phyloP scores from a whole-genome alignment of 2,888 invertebrate genomes.

The Cheilosia pagana region DNA sequence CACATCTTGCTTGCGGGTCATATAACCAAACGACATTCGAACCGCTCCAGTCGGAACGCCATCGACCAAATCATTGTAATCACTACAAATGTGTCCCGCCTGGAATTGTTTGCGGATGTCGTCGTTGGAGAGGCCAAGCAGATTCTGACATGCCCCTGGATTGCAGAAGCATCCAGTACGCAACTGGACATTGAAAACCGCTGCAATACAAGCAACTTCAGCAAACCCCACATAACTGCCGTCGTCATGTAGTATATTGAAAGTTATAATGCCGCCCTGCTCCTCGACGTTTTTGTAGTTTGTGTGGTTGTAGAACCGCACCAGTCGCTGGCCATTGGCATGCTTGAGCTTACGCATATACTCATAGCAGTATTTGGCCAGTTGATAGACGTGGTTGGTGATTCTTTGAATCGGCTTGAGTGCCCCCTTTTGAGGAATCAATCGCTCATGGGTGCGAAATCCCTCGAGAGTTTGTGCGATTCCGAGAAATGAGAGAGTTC shows the following conservation, averaged over 20 bases:
- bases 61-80: conserved; percentile 92
- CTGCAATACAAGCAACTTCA: conserved; percentile 95
- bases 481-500: conserved; percentile 94
- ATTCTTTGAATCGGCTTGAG: conserved; percentile 85
- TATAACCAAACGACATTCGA: conserved; percentile 96
- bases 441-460: conserved; percentile 88
- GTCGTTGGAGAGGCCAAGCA: conserved; percentile 87
- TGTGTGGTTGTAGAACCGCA: conserved; percentile 89
- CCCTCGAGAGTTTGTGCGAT: conserved; percentile 93
- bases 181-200: conserved; percentile 92
- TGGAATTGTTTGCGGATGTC: conserved; percentile 91
- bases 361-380: conserved; percentile 90
- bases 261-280: conserved; percentile 95
- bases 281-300: conserved; percentile 85
- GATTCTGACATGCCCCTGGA: conserved; percentile 95
- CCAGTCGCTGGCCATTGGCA: conserved; percentile 88
- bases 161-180: conserved; percentile 99
- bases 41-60: conserved; percentile 96
- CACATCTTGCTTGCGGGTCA: conserved; percentile 90
- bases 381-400: conserved; percentile 89
- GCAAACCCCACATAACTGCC: conserved; percentile 94
- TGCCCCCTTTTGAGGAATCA: conserved; percentile 84
- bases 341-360: conserved; percentile 88
- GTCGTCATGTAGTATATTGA: conserved; percentile 91
- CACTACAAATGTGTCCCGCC: conserved; percentile 96